Evolutionary conservation across 2,888 invertebrate species (phyloP).

Genomic region (Sussaba pulchella): DNA sequence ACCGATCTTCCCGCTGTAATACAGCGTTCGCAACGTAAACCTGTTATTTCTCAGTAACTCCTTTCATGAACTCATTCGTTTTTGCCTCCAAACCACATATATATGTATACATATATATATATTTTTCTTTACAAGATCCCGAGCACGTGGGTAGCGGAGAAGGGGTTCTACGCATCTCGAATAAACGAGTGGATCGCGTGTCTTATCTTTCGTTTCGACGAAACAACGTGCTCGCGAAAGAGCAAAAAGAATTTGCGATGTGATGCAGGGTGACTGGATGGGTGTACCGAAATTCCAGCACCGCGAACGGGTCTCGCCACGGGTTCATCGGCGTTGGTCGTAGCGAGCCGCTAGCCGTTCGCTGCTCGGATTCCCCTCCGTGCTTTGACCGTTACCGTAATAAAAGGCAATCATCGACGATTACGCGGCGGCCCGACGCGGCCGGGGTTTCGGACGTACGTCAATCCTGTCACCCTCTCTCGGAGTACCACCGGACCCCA

Average conservation of each 20-base stretch:
- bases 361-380: slow-evolving; percentile 78
- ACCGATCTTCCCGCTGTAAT: no score
- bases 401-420: slow-evolving; percentile 82
- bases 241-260: slow-evolving; percentile 9
- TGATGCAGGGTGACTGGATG: slow-evolving; percentile 37
- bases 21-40: no score
- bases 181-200: slow-evolving; percentile 74
- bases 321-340: slow-evolving; percentile 49
- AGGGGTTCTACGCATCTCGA: slow-evolving; percentile 46
- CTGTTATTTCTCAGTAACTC: no score
- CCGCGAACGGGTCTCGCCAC: slow-evolving; percentile 29
- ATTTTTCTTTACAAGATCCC: background rate
- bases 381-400: slow-evolving; percentile 81
- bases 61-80: no score
- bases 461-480: slow-evolving; percentile 74
- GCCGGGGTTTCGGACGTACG: slow-evolving; percentile 73
- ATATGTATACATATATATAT: no score
- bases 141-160: slow-evolving; percentile 33
- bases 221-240: slow-evolving; percentile 39
- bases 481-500: no score
- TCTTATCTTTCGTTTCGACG: slow-evolving; percentile 66
- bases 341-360: slow-evolving; percentile 58
- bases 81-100: no score
- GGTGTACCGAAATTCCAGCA: slow-evolving; percentile 58
- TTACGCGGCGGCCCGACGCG: slow-evolving; percentile 73